phyloP scores from a whole-genome alignment of 1,140 invertebrate species.

The Caenorhabditis brenneri region DNA sequence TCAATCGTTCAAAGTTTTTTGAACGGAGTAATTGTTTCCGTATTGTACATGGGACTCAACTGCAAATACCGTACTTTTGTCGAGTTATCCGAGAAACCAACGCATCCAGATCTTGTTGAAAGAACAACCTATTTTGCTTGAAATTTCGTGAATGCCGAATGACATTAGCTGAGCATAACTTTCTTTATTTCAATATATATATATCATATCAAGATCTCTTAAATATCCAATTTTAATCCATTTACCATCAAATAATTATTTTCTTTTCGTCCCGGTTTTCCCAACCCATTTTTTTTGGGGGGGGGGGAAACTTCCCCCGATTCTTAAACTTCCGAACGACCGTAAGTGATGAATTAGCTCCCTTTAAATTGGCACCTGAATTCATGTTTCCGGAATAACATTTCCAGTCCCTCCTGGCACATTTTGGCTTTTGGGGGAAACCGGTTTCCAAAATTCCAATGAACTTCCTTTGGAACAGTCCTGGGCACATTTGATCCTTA shows the following conservation, averaged over 20 bases:
- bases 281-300: too few species aligned
- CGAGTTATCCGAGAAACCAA: not conserved
- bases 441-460: too few species aligned
- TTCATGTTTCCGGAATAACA: too few species aligned
- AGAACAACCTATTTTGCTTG: constrained; percentile 20
- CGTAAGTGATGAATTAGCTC: too few species aligned
- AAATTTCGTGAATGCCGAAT: not conserved
- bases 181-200: not conserved
- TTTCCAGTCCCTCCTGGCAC: too few species aligned
- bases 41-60: not conserved
- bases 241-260: not conserved
- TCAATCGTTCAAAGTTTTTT: constrained; percentile 6
- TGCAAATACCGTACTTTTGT: constrained; percentile 26
- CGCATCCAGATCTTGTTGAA: not conserved
- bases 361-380: too few species aligned
- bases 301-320: too few species aligned
- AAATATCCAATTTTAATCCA: not conserved
- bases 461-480: too few species aligned
- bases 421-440: too few species aligned
- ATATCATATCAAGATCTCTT: not conserved
- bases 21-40: not conserved
- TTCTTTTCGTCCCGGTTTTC: too few species aligned
- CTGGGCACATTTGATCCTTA: too few species aligned
- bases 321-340: too few species aligned
- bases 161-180: not conserved